phyloP scores from a whole-genome alignment of 2,113 vertebrate genomes.

The Forbesichthys agassizii region DNA sequence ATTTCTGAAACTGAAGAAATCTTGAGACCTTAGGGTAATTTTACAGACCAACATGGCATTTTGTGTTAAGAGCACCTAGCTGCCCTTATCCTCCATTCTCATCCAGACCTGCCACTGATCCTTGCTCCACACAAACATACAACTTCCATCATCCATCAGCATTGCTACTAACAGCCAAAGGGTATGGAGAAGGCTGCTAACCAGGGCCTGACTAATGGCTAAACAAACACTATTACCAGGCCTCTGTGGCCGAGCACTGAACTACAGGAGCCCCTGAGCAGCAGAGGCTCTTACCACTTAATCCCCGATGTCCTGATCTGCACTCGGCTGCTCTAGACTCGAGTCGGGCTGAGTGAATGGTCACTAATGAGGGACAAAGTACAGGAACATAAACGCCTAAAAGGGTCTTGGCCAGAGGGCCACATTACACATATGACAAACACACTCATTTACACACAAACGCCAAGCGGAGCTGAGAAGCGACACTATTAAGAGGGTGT shows the following conservation, averaged over 20 bases:
- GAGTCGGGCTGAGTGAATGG: slow-evolving; percentile 27
- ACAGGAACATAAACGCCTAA: slow-evolving; percentile 30
- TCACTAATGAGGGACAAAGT: slow-evolving; percentile 58
- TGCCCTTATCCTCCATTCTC: too few species aligned
- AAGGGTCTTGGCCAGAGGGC: slow-evolving; percentile 13
- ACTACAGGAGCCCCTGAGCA: slow-evolving; percentile 61
- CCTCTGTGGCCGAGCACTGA: slow-evolving; percentile 58
- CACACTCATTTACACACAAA: slow-evolving; percentile 27
- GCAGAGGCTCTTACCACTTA: slow-evolving; percentile 67
- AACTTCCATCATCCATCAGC: too few species aligned
- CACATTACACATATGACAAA: slow-evolving; percentile 17
- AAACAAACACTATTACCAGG: slow-evolving; percentile 79
- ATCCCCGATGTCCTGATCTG: slow-evolving; percentile 57
- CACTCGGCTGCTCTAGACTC: slow-evolving; percentile 35
- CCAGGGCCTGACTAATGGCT: slow-evolving; percentile 75
- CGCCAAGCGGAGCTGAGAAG: slow-evolving; percentile 13
- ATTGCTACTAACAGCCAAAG: not conserved
- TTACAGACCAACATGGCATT: too few species aligned
- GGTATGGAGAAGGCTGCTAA: slow-evolving; percentile 43
- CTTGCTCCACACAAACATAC: too few species aligned
- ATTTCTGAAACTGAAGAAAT: too few species aligned
- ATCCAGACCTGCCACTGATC: too few species aligned
- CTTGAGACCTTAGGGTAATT: too few species aligned
- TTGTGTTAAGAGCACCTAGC: too few species aligned
- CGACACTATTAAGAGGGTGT: slow-evolving; percentile 26